A percentile compares a stretch with the other conserved stretches of the same genome.
Conservation (phyloP, 2,797 vertebrate genomes). For the Notamacropus eugenii region DNA sequence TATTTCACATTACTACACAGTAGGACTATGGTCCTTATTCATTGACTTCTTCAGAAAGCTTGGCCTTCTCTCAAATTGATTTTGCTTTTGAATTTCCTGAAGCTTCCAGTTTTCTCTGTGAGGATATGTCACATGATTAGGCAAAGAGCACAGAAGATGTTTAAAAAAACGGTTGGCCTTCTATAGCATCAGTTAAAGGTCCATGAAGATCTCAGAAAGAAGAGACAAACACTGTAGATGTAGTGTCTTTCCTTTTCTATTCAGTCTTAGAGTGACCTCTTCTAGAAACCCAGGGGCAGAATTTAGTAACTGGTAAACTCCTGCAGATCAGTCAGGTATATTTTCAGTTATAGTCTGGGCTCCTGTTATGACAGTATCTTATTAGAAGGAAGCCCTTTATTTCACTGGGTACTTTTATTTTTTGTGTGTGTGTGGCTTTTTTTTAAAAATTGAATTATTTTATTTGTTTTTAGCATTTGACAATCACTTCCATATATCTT, state of each 20-base stretch:
- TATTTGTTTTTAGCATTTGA: too few relatives aligned
- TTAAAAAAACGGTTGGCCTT: neutral
- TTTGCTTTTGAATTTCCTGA: neutral
- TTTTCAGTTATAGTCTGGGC: conserved; percentile 8
- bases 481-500: too few relatives aligned
- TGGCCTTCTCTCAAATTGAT: too few relatives aligned
- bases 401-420: neutral
- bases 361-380: neutral
- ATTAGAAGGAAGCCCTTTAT: conserved; percentile 5
- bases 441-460: too few relatives aligned
- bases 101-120: neutral
- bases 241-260: neutral
- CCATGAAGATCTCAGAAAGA: neutral
- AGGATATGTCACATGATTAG: neutral
- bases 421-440: too few relatives aligned
- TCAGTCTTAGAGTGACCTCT: neutral
- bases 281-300: neutral
- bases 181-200: neutral
- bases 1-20: neutral
- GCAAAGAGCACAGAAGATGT: neutral
- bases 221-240: neutral
- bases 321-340: neutral
- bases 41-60: neutral
- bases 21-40: neutral
- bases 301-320: neutral